Percentiles rank a stretch among this genome's conserved stretches.
phyloP scores from a whole-genome alignment of 2,888 invertebrate genomes.

The Drosophila tripunctata region DNA sequence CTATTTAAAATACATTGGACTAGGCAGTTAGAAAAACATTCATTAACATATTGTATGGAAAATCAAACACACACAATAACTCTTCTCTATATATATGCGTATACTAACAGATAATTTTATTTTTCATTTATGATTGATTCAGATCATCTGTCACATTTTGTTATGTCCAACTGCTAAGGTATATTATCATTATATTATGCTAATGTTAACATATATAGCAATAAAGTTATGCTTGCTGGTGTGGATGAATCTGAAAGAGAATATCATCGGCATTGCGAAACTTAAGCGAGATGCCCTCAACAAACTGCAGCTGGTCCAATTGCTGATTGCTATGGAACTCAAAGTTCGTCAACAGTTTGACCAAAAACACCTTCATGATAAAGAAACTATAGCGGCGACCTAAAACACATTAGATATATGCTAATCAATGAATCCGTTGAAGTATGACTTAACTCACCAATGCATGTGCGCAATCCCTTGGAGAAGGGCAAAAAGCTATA shows the following conservation, averaged over 20 bases:
- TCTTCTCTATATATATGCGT: too few species aligned
- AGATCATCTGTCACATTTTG: background rate
- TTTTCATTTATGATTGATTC: background rate
- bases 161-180: background rate
- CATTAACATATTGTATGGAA: too few species aligned
- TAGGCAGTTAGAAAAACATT: too few species aligned
- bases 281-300: slow-evolving; percentile 82
- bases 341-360: slow-evolving; percentile 76
- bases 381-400: slow-evolving; percentile 82
- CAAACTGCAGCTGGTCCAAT: slow-evolving; percentile 74
- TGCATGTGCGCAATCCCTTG: slow-evolving; percentile 81
- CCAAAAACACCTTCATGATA: slow-evolving; percentile 80
- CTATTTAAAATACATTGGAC: too few species aligned
- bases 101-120: too few species aligned
- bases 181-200: too few species aligned
- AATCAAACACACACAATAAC: too few species aligned
- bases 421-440: background rate
- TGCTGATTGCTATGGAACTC: slow-evolving; percentile 75
- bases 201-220: background rate
- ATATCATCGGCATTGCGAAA: slow-evolving; percentile 78
- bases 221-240: slow-evolving; percentile 10
- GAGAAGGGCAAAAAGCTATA: slow-evolving; percentile 82
- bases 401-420: slow-evolving; percentile 26
- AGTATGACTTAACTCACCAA: slow-evolving; percentile 63
- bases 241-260: slow-evolving; percentile 57